Conservation (phyloP, 2,888 invertebrate species). For the Conomelus anceps region DNA sequence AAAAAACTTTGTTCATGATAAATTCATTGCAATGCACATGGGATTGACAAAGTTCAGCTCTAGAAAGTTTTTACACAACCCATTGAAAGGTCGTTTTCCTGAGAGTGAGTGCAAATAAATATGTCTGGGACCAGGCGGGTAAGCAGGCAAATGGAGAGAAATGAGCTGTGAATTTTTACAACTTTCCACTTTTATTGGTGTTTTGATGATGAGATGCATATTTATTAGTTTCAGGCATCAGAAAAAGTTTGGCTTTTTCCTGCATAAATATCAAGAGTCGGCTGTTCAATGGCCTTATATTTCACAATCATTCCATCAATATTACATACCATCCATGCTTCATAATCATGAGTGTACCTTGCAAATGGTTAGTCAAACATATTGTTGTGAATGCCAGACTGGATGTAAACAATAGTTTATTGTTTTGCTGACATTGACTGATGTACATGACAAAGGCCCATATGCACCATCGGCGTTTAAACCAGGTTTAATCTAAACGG, state of each 20-base stretch:
- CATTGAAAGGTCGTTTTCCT: neutral
- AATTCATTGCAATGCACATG: neutral
- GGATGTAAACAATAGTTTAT: too few species aligned
- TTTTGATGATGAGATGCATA: neutral
- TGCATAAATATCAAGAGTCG: neutral
- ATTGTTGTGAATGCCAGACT: too few species aligned
- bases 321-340: too few species aligned
- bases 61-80: neutral
- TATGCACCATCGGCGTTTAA: too few species aligned
- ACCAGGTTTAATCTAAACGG: too few species aligned
- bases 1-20: too few species aligned
- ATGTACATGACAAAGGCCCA: too few species aligned
- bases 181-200: neutral
- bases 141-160: neutral
- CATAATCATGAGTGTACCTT: too few species aligned
- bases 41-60: neutral
- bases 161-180: neutral
- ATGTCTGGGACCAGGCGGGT: neutral
- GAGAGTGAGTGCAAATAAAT: neutral
- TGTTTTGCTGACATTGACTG: too few species aligned
- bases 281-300: too few species aligned
- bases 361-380: too few species aligned
- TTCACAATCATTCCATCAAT: too few species aligned
- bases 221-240: neutral
- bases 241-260: neutral